Conservation (phyloP, 2,888 invertebrate genomes). For the Rhorus exstirpatorius region DNA sequence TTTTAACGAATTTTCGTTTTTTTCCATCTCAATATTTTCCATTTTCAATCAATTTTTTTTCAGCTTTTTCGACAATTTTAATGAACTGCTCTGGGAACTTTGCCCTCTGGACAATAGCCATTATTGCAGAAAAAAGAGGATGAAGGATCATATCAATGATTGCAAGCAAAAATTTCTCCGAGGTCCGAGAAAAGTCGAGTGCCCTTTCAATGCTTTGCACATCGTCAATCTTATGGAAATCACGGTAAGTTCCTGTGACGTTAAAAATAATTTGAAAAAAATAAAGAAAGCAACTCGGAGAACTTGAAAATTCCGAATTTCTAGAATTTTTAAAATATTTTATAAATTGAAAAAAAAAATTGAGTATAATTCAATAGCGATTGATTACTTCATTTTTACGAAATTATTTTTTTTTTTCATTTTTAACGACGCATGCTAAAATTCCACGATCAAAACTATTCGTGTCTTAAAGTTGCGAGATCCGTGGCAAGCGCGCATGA, state of each 20-base stretch:
- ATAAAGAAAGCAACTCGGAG: too few relatives aligned
- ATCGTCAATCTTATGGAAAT: conserved; percentile 65
- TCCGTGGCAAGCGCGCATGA: too few relatives aligned
- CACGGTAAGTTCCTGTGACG: conserved; percentile 14
- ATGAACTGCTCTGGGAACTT: conserved; percentile 49
- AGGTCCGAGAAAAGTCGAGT: conserved; percentile 59
- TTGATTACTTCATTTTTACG: too few relatives aligned
- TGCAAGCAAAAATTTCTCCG: conserved; percentile 49
- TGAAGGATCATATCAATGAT: conserved; percentile 36
- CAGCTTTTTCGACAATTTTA: conserved; percentile 42
- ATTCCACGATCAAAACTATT: too few relatives aligned
- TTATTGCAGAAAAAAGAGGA: conserved; percentile 31
- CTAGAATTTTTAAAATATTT: too few relatives aligned
- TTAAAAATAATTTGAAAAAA: too few relatives aligned
- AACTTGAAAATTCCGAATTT: too few relatives aligned
- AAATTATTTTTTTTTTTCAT: too few relatives aligned
- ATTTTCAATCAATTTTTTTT: conserved; percentile 3
- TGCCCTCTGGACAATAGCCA: conserved; percentile 50
- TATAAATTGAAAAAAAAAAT: too few relatives aligned
- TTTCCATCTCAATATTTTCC: not conserved
- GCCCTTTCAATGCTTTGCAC: conserved; percentile 59
- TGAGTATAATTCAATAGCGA: too few relatives aligned
- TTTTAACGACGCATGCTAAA: too few relatives aligned
- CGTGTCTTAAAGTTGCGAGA: too few relatives aligned
- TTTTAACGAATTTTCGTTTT: not conserved